Evolutionary conservation across 2,113 vertebrate species (phyloP), one percentile per base, ranked within the genome.

Genomic region (Grallaria varia): DNA sequence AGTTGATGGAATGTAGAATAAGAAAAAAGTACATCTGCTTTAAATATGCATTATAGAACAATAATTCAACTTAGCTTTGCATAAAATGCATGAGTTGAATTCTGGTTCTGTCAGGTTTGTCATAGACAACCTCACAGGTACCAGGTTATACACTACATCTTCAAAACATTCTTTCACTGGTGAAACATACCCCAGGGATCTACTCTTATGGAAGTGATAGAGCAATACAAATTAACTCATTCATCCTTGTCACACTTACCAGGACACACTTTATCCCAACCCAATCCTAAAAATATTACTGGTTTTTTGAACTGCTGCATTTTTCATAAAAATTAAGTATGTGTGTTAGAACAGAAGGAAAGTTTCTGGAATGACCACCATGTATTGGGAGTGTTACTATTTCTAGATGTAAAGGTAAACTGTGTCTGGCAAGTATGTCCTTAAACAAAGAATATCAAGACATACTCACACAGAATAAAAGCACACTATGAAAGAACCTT

Each of bases 51-150:
- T 87, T 69, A 77, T 18, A 83, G 58, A 91, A 22, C 50, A 19
- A 82, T 64, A 87, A 82, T 78, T 91, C 47, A 78, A 42, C 27
- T 86, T 42, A 67, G 49, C n/a, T 92, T 82, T 84, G 69, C 56
- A 91, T 76, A 79, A 95, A 93, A 79, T 53, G 15, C 58, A 64
- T 73, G 53, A 93, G 49, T n/a, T 91, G 69, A 87, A 95, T 81
- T 78, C 80, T 78, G 75, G 27, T 84, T 93, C 56, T 89, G 69
- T 89, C 87, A 94, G 28, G 63, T 90, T 93, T 92, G 31, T 67
- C 67, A 87, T n/a, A 82, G 64, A 82, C 35, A 50, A 76, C 53
- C 44, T 84, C 58, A 49, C 25, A 79, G 25, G 15, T 58, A 75
- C 81, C 56, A 72, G n/a, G 44, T 94, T 89, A 90, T 64, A 91